Evolutionary conservation across 2,888 invertebrate genomes (phyloP), one percentile per base, ranked within the genome.

Genomic region (Archaeoteleia sp.): DNA sequence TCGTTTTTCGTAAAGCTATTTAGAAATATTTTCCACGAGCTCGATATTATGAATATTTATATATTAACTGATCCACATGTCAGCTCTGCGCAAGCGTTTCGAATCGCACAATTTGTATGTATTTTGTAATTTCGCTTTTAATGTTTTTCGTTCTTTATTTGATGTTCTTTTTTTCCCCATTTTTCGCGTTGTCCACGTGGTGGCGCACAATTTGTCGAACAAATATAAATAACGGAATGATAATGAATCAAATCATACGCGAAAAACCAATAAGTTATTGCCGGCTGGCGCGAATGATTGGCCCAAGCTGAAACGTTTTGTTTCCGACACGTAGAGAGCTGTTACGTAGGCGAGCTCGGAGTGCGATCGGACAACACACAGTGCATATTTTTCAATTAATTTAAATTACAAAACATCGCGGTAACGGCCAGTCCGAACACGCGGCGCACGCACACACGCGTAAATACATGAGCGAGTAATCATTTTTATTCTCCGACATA

Each of bases 311-410:
- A 69, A 60, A 49, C 61, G 55, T 67, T 67, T 70, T 67, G 67
- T 63, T 70, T 63, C 63, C 67, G 67, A 63, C 70, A 67, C 67
- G 70, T 67, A 61, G 60, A 65, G 62, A 57, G 53, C 67, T 42
- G 57, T 67, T 69, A 65, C 61, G 68, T 61, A 37, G 51, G 61
- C 43, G 54, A 42, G 61, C 43, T 29, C 55, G 72, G 73, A 72
- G 71, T 73, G 73, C 76, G 77, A 81, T 78, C 77, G 74, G 75
- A 78, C 78, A 80, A 79, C 82, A 74, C 77, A 78, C 77, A 78
- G 77, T 81, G 83, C 83, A 83, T 82, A 83, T 84, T 83, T 84
- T 84, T 83, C 84, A 82, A 83, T 83, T 84, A 83, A 84, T 84
- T 83, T 83, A 82, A 83, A 83, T 83, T 81, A 82, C 83, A 82